Conservation (phyloP, 2,797 vertebrate species). For the Periophthalmus magnuspinnatus region DNA sequence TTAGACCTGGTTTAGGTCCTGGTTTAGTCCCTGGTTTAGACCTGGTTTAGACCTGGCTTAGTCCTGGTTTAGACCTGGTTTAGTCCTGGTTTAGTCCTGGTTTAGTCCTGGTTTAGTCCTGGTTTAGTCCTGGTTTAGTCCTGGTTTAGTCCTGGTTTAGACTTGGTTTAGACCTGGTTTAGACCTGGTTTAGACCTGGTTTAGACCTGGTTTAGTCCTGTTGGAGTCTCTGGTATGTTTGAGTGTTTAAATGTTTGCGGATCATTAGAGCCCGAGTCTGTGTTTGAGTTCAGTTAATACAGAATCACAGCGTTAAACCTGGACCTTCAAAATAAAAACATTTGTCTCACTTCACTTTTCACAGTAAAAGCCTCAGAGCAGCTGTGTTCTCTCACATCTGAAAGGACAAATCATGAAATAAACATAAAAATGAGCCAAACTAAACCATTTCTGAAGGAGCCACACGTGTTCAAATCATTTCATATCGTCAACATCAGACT, state of each 20-base stretch:
- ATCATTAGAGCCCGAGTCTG: not conserved
- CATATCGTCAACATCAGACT: no score
- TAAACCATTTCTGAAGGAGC: no score
- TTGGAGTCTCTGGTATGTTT: not conserved
- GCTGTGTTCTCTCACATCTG: not conserved
- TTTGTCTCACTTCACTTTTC: not conserved
- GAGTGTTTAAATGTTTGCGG: not conserved
- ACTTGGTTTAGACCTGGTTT: not conserved
- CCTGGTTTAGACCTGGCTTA: not conserved
- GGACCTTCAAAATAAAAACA: not conserved
- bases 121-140: not conserved
- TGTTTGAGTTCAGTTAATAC: slow-evolving; percentile 12
- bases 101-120: not conserved
- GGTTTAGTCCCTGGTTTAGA: not conserved
- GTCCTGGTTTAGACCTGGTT: no score
- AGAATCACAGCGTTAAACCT: slow-evolving; percentile 10
- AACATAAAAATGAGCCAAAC: no score
- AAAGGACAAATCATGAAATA: not conserved
- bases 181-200: not conserved
- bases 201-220: not conserved
- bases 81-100: no score
- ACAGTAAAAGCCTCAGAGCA: not conserved
- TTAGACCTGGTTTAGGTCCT: not conserved
- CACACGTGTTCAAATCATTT: no score
- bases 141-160: not conserved